Evolutionary conservation across 64 coral and sea anemone species (phyloP).

Genomic region (Dendrophyllia cribrosa): DNA sequence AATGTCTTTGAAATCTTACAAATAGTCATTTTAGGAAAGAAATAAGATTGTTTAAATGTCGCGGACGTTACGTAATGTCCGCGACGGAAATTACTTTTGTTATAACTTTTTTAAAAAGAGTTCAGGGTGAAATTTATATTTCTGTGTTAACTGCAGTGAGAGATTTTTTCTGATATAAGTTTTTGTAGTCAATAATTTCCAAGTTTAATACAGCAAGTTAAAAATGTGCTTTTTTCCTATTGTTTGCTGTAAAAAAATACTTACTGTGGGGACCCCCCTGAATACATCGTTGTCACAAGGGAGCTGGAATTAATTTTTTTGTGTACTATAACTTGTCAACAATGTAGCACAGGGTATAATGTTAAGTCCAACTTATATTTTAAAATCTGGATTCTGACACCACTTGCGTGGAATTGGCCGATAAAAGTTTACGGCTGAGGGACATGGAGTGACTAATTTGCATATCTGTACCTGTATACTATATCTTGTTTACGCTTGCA

Average conservation of each 20-base stretch:
- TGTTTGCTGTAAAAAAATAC: neutral
- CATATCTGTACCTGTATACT: no score
- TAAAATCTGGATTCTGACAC: neutral
- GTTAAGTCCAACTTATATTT: slow-evolving; percentile 1
- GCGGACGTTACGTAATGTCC: neutral
- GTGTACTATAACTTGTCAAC: neutral
- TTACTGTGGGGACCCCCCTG: neutral
- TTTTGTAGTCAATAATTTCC: neutral
- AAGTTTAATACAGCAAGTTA: slow-evolving; percentile 7
- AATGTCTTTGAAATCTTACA: slow-evolving; percentile 14
- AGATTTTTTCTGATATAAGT: slow-evolving; percentile 3
- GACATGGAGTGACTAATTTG: no score
- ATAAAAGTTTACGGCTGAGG: no score
- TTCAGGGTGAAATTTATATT: slow-evolving; percentile 6
- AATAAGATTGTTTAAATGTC: neutral
- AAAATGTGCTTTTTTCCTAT: neutral
- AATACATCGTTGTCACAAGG: slow-evolving; percentile 2
- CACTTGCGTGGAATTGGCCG: neutral
- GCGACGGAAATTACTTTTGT: neutral
- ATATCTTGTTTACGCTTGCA: no score
- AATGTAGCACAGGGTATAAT: neutral
- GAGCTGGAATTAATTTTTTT: neutral
- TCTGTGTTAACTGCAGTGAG: neutral
- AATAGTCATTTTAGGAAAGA: neutral
- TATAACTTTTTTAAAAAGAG: slow-evolving; percentile 13